Evolutionary conservation across 2,113 vertebrate genomes (phyloP).

Genomic region (Alethe diademata): DNA sequence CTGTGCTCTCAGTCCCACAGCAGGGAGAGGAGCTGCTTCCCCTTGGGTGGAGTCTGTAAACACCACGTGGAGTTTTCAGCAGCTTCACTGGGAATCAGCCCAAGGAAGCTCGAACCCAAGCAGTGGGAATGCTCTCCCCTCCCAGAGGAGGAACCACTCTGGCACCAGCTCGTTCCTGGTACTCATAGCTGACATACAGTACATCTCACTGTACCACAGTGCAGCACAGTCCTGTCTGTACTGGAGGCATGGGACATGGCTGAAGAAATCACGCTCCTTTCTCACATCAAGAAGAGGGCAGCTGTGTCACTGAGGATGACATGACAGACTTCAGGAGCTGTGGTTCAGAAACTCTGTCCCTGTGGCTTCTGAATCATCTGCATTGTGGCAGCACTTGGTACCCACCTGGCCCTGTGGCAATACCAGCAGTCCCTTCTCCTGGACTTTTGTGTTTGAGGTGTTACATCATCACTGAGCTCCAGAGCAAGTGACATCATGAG

Average conservation of each 20-base stretch:
- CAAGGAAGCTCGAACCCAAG: neutral
- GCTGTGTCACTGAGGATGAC: neutral
- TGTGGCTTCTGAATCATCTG: neutral
- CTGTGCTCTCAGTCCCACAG: neutral
- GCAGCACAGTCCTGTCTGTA: neutral
- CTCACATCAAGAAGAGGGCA: neutral
- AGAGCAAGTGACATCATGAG: neutral
- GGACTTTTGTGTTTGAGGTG: neutral
- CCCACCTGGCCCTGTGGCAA: neutral
- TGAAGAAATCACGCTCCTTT: neutral
- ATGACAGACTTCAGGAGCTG: neutral
- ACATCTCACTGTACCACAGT: fast-evolving
- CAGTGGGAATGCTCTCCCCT: neutral
- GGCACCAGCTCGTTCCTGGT: neutral
- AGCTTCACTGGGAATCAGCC: neutral
- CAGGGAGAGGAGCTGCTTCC: neutral
- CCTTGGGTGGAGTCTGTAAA: neutral
- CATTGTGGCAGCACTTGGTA: neutral
- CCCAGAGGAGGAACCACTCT: neutral
- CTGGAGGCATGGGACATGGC: fast-evolving
- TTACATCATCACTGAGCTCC: neutral
- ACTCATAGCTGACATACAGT: neutral
- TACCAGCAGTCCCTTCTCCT: fast-evolving
- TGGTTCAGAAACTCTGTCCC: neutral
- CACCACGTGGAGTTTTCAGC: neutral